A percentile compares a stretch with the other conserved stretches of the same genome.
Conservation (phyloP, 2,888 invertebrate species). For the Drosophila imparisetae region DNA sequence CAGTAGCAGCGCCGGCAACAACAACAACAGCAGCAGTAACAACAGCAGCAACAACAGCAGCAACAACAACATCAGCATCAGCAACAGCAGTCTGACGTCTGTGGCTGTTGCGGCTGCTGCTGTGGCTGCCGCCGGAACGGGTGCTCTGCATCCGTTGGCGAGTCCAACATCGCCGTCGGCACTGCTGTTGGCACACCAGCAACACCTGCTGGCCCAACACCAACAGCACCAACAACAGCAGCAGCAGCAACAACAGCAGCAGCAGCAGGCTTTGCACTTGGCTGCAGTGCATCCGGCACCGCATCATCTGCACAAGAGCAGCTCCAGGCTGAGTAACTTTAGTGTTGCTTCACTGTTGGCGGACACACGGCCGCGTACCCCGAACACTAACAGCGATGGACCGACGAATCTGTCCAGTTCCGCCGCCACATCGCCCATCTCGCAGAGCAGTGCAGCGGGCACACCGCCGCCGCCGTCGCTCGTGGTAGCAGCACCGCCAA, state of each 20-base stretch:
- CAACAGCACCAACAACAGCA: slow-evolving; percentile 76
- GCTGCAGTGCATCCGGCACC: slow-evolving; percentile 75
- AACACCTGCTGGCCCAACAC: slow-evolving; percentile 67
- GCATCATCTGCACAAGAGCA: slow-evolving; percentile 85
- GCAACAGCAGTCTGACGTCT: slow-evolving; percentile 46
- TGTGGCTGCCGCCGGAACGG: slow-evolving; percentile 43
- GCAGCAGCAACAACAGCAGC: slow-evolving; percentile 63
- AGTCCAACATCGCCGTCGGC: slow-evolving; percentile 81
- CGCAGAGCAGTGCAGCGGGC: slow-evolving; percentile 75
- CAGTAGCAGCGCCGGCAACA: slow-evolving; percentile 54
- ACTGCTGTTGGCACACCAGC: slow-evolving; percentile 79
- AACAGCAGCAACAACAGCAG: slow-evolving; percentile 47
- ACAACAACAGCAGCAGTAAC: slow-evolving; percentile 43
- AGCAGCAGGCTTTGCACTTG: slow-evolving; percentile 69
- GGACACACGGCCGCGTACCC: slow-evolving; percentile 88
- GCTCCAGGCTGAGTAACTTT: slow-evolving; percentile 90
- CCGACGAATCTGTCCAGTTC: slow-evolving; percentile 83
- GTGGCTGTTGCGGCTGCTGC: slow-evolving; percentile 47
- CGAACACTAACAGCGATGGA: slow-evolving; percentile 69
- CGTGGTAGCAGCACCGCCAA: slow-evolving; percentile 22
- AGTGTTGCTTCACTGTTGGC: slow-evolving; percentile 95
- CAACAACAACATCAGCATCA: slow-evolving; percentile 38
- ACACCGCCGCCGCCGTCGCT: slow-evolving; percentile 68
- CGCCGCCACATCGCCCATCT: slow-evolving; percentile 80
- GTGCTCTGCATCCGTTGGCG: slow-evolving; percentile 57